Percentiles rank a stretch among this genome's conserved stretches.
These are phyloP conservation scores for Lycorma delicatula DNA, from an alignment of 1,140 invertebrate species.

Conservation along the genomic window DNA sequence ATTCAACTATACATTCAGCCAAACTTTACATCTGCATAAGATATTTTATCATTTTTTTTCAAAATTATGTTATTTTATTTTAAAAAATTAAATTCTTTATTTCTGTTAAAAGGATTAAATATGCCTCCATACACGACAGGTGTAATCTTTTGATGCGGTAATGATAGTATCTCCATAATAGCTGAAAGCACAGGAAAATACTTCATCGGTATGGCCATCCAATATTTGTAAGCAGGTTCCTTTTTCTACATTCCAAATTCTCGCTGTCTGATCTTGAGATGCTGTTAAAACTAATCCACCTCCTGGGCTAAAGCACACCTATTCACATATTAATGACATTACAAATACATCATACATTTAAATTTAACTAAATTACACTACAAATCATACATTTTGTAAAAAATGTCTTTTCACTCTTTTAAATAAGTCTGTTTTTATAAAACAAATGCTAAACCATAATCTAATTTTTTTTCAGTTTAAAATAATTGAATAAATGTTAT, in stretches of 20 bases:
- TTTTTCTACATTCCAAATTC: conserved; percentile 62
- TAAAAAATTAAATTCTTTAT: too few relatives aligned
- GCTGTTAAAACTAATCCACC: conserved; percentile 60
- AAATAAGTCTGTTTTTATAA: not conserved
- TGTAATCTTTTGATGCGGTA: conserved; percentile 66
- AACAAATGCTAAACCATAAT: too few relatives aligned
- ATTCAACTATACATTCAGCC: too few relatives aligned
- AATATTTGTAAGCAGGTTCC: conserved; percentile 60
- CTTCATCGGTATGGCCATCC: conserved; percentile 63
- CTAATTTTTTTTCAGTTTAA: too few relatives aligned
- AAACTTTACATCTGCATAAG: too few relatives aligned
- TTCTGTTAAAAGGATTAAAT: too few relatives aligned
- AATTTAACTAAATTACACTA: not conserved
- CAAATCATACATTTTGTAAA: not conserved
- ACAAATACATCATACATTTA: not conserved
- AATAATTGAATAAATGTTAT: too few relatives aligned
- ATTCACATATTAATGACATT: conserved; percentile 1
- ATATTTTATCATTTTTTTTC: too few relatives aligned
- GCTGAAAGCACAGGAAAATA: conserved; percentile 70
- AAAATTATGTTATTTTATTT: too few relatives aligned
- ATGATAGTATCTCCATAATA: conserved; percentile 67
- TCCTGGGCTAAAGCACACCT: conserved; percentile 71
- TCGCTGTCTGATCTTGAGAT: conserved; percentile 61
- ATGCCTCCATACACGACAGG: conserved; percentile 57
- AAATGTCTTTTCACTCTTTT: too few relatives aligned